phyloP scores from a whole-genome alignment of 2,797 vertebrate genomes.

The Cossypha dichroa region DNA sequence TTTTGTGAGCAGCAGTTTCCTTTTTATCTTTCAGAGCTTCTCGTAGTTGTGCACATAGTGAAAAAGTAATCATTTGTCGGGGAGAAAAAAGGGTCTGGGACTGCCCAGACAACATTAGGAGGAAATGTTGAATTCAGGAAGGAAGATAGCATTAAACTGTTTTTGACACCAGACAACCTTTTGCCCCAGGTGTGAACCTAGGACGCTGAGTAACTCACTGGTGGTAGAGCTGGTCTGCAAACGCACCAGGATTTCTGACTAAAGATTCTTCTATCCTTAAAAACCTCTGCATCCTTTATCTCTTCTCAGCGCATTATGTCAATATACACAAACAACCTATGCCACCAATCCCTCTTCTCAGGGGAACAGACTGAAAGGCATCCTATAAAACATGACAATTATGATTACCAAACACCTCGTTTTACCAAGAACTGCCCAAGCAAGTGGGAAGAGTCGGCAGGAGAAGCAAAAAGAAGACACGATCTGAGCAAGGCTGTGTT shows the following conservation, averaged over 20 bases:
- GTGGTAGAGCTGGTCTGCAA: neutral
- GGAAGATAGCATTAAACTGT: neutral
- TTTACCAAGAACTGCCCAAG: neutral
- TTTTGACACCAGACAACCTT: neutral
- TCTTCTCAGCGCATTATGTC: neutral
- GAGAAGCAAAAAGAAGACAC: accelerated
- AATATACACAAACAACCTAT: neutral
- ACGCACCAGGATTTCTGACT: neutral
- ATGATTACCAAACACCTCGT: neutral
- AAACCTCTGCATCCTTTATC: neutral
- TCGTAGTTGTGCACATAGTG: neutral
- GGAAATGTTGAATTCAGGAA: neutral
- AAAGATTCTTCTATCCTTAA: neutral
- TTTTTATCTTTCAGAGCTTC: neutral
- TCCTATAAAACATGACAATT: neutral
- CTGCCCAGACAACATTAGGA: neutral
- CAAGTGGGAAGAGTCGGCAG: accelerated
- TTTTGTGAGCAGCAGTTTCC: neutral
- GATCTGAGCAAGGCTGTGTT: neutral
- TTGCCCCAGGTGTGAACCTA: neutral
- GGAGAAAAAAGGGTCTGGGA: neutral
- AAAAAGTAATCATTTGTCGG: neutral
- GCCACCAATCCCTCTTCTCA: neutral
- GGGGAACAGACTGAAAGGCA: neutral
- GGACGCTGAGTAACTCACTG: neutral